Percentiles rank a stretch among this genome's conserved stretches.
phyloP scores from a whole-genome alignment of 1,140 invertebrate genomes.

The Drosophila pseudoananassae region DNA sequence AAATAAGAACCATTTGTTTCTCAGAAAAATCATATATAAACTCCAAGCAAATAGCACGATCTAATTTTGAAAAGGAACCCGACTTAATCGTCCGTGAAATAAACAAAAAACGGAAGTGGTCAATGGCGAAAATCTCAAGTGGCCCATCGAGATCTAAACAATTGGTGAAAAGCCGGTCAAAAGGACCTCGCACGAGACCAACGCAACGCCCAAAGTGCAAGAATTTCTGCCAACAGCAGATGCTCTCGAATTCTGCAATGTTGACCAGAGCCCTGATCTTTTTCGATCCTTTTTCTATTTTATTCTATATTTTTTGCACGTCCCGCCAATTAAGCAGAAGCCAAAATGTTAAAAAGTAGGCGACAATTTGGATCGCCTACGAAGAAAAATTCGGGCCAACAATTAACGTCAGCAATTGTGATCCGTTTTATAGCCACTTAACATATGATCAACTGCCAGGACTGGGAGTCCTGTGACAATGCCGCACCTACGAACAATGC shows the following conservation, averaged over 20 bases:
- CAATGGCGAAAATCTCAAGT: constrained; percentile 63
- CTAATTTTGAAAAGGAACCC: constrained; percentile 30
- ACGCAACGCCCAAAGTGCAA: constrained; percentile 53
- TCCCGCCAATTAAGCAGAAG: constrained; percentile 75
- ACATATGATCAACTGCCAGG: constrained; percentile 77
- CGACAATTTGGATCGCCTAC: constrained; percentile 35
- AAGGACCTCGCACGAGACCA: constrained; percentile 64
- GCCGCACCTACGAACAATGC: constrained; percentile 41
- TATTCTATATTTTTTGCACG: constrained; percentile 35
- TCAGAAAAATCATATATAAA: constrained; percentile 5
- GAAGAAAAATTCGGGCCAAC: constrained; percentile 32
- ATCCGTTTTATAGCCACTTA: constrained; percentile 76
- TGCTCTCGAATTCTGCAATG: constrained; percentile 17
- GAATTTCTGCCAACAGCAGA: constrained; percentile 34
- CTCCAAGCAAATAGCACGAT: constrained; percentile 60
- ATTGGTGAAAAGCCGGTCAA: constrained; percentile 37
- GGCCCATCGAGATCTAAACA: constrained; percentile 33
- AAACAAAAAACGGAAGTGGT: constrained; percentile 72
- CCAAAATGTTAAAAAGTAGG: constrained; percentile 55
- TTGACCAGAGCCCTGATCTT: constrained; percentile 8
- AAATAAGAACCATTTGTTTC: constrained; percentile 14
- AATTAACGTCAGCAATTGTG: constrained; percentile 69
- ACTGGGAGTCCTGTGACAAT: constrained; percentile 28
- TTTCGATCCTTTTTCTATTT: constrained; percentile 9
- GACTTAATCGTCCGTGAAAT: constrained; percentile 62